These are phyloP conservation scores for Spizaetus ornatus DNA, from an alignment of 2,113 vertebrate genomes.

Conservation along the genomic window DNA sequence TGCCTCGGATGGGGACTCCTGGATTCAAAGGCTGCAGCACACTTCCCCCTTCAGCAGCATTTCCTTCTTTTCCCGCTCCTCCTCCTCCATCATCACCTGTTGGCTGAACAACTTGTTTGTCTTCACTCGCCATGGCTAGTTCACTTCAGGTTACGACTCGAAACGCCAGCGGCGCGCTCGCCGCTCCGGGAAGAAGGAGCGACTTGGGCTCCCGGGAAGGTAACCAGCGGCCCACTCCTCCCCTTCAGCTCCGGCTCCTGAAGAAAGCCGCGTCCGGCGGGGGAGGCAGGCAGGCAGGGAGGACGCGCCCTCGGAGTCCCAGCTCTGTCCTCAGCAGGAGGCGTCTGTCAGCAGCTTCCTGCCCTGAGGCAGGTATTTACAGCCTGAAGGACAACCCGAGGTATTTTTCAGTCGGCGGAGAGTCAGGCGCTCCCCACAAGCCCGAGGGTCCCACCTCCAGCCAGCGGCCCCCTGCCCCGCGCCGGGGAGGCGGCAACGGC, in stretches of 20 bases:
- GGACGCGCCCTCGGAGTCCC: conserved; percentile 9
- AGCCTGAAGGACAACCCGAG: background rate
- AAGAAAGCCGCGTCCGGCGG: background rate
- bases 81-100: conserved; percentile 72
- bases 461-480: background rate
- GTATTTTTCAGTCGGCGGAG: too few species aligned
- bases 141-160: background rate
- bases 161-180: background rate
- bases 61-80: conserved; percentile 59
- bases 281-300: background rate
- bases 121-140: conserved; percentile 71
- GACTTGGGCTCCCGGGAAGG: background rate
- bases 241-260: background rate
- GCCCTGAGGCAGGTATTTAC: background rate
- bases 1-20: conserved; percentile 89
- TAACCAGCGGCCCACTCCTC: background rate
- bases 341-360: background rate
- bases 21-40: conserved; percentile 77
- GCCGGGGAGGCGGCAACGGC: background rate
- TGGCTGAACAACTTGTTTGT: conserved; percentile 55
- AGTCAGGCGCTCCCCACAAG: background rate
- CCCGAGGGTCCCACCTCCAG: background rate
- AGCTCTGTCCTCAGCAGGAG: background rate
- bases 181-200: background rate
- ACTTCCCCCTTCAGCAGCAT: background rate